These are phyloP conservation scores for Geotria australis DNA, from an alignment of 2,797 vertebrate genomes.

Conservation along the genomic window DNA sequence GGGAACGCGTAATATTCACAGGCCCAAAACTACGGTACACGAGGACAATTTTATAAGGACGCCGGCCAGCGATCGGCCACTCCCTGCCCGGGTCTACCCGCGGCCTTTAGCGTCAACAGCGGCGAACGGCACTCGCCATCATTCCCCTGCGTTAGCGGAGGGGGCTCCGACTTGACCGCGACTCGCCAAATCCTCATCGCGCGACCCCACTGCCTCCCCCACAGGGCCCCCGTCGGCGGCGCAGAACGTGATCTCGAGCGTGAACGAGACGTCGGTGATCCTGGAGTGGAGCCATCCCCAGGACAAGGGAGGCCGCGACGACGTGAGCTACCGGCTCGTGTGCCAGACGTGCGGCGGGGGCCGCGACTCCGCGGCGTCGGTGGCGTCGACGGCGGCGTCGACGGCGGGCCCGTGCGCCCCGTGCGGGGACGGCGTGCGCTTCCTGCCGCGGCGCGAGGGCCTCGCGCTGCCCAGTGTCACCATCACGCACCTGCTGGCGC, in stretches of 20 bases:
- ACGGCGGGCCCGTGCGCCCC: slow-evolving; percentile 21
- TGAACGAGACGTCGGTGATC: slow-evolving; percentile 67
- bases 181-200: neutral
- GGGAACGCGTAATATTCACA: too few species aligned
- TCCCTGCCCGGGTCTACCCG: too few species aligned
- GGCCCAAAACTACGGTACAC: too few species aligned
- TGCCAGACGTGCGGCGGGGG: slow-evolving; percentile 67
- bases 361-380: slow-evolving; percentile 9
- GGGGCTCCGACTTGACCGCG: too few species aligned
- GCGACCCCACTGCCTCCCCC: neutral
- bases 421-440: slow-evolving; percentile 74
- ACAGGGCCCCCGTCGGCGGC: slow-evolving; percentile 57
- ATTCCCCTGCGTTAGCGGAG: too few species aligned
- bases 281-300: slow-evolving; percentile 44
- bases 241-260: slow-evolving; percentile 52
- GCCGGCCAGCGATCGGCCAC: too few species aligned
- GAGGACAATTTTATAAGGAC: too few species aligned
- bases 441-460: slow-evolving; percentile 53
- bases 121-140: too few species aligned
- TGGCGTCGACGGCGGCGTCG: too few species aligned
- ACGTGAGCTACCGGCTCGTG: slow-evolving; percentile 78
- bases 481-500: slow-evolving; percentile 62
- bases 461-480: slow-evolving; percentile 31
- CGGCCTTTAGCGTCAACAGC: too few species aligned
- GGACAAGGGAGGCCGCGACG: slow-evolving; percentile 44